Percentiles rank a stretch among this genome's conserved stretches.
Conservation (phyloP, 92 coral and sea anemone species). For the Parazoanthus darwini region DNA sequence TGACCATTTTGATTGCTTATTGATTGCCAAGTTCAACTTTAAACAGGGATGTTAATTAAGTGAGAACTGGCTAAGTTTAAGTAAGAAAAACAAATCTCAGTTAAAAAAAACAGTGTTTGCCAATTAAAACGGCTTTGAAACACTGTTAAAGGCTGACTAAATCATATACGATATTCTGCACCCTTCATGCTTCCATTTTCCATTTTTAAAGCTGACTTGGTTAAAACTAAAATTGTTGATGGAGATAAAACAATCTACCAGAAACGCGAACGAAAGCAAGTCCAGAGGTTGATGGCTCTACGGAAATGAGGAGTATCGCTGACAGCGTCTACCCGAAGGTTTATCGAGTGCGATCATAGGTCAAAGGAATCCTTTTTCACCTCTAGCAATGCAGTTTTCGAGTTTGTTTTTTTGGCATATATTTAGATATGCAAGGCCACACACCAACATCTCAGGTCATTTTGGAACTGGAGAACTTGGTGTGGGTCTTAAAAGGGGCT, state of each 20-base stretch:
- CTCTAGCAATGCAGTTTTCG: background rate
- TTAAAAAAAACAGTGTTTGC: background rate
- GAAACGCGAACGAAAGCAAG: background rate
- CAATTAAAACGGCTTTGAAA: background rate
- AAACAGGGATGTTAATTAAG: background rate
- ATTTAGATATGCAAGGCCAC: background rate
- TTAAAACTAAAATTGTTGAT: background rate
- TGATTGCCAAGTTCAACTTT: constrained; percentile 14
- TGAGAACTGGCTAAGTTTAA: background rate
- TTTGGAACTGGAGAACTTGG: background rate
- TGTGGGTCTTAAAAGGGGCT: too few species aligned
- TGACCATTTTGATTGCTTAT: background rate
- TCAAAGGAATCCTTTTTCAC: constrained; percentile 28
- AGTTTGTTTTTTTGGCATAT: constrained; percentile 3
- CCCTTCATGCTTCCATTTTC: background rate
- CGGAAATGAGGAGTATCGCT: constrained; percentile 19
- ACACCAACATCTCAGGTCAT: background rate
- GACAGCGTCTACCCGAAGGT: constrained; percentile 28
- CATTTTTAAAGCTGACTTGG: background rate
- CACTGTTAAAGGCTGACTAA: background rate
- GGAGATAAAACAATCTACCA: background rate
- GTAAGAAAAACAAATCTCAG: background rate
- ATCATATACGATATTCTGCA: background rate
- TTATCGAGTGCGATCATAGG: constrained; percentile 40
- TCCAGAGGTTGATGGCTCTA: background rate